Evolutionary conservation across 2,797 vertebrate species (phyloP), one percentile per base, ranked within the genome.

Genomic region (Pipistrellus pipistrellus): DNA sequence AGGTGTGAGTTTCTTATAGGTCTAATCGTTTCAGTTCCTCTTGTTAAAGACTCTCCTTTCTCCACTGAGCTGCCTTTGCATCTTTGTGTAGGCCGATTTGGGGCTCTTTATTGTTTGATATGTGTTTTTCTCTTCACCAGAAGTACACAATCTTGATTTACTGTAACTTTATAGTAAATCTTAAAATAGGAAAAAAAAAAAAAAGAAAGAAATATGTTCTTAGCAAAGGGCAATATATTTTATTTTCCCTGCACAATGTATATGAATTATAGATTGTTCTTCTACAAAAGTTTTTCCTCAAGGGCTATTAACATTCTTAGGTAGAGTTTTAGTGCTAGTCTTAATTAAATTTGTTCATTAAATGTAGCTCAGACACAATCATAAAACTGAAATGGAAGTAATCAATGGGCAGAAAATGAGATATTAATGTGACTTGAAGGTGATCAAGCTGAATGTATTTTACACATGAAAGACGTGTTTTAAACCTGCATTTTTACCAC

Each of bases 401-500:
- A 86, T 76, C 13, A 23, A 2, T 93, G 15, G 25, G 3, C 85
- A 18, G 35, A 81, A 88, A 94, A 94, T 86, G 71, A 96, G 76
- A 84, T 94, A 46, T 83, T 91, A 94, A 59, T 84, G 73, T 93
- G 38, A 90, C 96, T 96, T 94, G 64, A 73, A 88, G 11, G 21
- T 96, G 91, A 93, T 73, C 38, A 11, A 1, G 0, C 64, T 46
- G 57, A 96, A 53, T 35, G 77, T 73, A 18, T 96, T 93, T 87
- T 75, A 83, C 69, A 93, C 51, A 81, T 59, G 57, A 94, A 69
- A 77, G 62, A 73, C 46, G 32, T 69, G 66, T 93, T 80, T 82
- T 68, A 85, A 59, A 88, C 93, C 93, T 96, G 75, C 57, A 80
- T 93, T 96, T 97, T 91, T 91, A 94, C 55, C n/a, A 30, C 17